Evolutionary conservation across 2,888 invertebrate genomes (phyloP).

Genomic region (Pristionchus japonicus): DNA sequence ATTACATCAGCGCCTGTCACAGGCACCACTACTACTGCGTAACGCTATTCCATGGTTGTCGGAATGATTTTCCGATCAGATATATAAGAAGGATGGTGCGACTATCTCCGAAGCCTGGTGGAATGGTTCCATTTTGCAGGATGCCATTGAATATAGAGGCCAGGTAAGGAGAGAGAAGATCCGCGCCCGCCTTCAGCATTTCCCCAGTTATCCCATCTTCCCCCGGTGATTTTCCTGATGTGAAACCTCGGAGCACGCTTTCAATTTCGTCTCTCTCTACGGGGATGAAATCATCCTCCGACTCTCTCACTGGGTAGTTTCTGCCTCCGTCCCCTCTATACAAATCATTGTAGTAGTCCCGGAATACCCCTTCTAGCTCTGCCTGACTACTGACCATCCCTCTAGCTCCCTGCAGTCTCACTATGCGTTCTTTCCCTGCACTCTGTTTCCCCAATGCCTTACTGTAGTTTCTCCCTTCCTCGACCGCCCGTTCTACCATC

Average conservation of each 20-base stretch:
- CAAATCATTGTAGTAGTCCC: neutral
- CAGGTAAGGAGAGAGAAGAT: neutral
- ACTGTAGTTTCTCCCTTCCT: neutral
- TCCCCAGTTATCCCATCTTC: neutral
- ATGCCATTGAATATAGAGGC: neutral
- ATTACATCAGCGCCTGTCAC: no score
- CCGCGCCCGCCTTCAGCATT: neutral
- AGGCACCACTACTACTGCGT: no score
- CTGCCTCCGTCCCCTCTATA: neutral
- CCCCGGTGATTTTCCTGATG: neutral
- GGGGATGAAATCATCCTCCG: neutral
- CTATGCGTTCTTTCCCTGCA: no score
- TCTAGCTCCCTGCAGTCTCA: neutral
- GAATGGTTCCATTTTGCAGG: neutral
- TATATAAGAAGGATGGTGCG: neutral
- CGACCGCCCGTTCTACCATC: neutral
- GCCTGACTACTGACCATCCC: neutral
- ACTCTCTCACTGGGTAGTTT: neutral
- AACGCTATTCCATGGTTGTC: no score
- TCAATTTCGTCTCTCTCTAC: neutral
- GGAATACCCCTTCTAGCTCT: neutral
- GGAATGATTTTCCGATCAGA: no score
- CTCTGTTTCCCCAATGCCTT: neutral
- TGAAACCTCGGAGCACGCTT: neutral
- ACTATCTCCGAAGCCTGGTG: no score